These are phyloP conservation scores for Eurypyga helias DNA, from an alignment of 2,113 vertebrate species.

Conservation along the genomic window DNA sequence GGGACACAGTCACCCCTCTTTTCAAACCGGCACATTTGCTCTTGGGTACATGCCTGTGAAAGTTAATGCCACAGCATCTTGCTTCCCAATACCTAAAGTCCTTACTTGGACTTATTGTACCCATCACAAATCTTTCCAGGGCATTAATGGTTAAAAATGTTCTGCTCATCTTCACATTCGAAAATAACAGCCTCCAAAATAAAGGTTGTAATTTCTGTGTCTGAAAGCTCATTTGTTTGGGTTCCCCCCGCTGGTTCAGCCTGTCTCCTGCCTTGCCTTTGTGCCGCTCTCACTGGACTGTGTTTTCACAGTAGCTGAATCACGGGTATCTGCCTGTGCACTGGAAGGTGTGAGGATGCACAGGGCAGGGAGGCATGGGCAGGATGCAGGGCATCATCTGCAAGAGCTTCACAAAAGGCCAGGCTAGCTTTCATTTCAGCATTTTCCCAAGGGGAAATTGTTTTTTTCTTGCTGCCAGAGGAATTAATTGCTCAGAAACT, in stretches of 20 bases:
- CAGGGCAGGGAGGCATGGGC: neutral
- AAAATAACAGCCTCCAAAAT: neutral
- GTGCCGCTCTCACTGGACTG: accelerated
- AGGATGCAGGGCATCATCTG: neutral
- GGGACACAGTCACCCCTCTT: neutral
- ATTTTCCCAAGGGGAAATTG: neutral
- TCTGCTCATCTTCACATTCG: neutral
- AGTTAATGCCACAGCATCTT: neutral
- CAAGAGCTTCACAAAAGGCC: neutral
- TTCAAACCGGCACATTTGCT: neutral
- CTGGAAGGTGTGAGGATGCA: neutral
- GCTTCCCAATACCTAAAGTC: neutral
- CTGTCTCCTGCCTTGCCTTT: neutral
- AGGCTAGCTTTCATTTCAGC: neutral
- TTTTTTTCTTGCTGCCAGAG: neutral
- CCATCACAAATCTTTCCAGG: neutral
- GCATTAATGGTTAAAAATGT: neutral
- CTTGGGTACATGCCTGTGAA: too few species aligned
- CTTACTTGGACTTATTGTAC: neutral
- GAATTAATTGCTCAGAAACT: neutral
- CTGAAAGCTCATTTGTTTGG: neutral
- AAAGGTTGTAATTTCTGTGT: neutral
- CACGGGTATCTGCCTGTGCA: neutral
- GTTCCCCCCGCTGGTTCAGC: neutral
- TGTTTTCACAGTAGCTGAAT: neutral